Base-by-base conservation (phyloP, 2,113 vertebrate species). In the Neodontobutis hainanensis region DNA sequence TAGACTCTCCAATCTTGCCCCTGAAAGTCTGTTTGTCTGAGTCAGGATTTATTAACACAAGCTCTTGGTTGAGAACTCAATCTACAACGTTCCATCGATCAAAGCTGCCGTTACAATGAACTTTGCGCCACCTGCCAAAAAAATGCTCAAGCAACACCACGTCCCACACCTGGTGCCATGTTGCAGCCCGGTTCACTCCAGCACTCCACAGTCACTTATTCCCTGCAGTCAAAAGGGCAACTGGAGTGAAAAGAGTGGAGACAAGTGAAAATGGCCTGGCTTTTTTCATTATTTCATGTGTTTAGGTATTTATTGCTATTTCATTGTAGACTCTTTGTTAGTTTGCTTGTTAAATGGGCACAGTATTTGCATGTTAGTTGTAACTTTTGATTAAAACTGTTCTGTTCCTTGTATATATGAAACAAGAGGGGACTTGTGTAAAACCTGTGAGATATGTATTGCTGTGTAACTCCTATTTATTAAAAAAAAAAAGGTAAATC, bases 1-100 rank as follows among this genome's bases (percentile, higher is more conserved):
- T 58, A 65, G 64, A 87, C 83, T 68, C 53, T 78, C 61, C 15
- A 38, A 73, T 44, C 57, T 56, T 58, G 75, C 70, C 63, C 67
- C 75, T 82, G 70, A 79, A 79, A 74, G 68, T 85, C 50, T 83
- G 61, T 81, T 86, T 89, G 78, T 81, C 49, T 43, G 35, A 83
- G 80, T 87, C 84, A 80, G 80, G 81, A 84, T 88, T 90, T 87
- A 88, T 92, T 78, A 86, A 80, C 78, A 50, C 57, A 78, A 61
- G 76, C 69, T 70, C 77, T 83, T 59, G 65, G 79, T 83, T 81
- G 85, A 83, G 75, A 61, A 85, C 85, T 89, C 85, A 83, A 86
- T 90, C 88, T 75, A 65, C 68, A 65, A 73, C 6, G 45, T 72
- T 50, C 73, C 77, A 90, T 89, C 74, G 66, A 90, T 90, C 87